A percentile compares a stretch with the other conserved stretches of the same genome.
phyloP scores from a whole-genome alignment of 1,140 invertebrate species.

The Drosophila parabipectinata region DNA sequence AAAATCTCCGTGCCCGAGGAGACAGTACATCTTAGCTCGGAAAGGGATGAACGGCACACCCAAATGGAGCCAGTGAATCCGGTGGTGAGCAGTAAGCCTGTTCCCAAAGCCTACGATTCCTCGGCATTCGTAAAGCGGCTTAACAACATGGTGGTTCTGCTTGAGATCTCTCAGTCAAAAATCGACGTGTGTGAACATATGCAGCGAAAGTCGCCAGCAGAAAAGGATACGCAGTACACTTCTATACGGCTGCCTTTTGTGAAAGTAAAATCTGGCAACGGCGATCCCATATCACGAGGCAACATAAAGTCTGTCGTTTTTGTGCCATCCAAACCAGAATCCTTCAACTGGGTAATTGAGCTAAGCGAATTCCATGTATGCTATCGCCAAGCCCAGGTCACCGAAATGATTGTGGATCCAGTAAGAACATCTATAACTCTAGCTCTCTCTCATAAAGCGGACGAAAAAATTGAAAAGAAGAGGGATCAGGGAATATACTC shows the following conservation, averaged over 20 bases:
- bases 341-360: constrained; percentile 64
- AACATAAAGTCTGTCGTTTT: constrained; percentile 51
- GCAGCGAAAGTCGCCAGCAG: constrained; percentile 17
- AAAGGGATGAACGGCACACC: constrained; percentile 68
- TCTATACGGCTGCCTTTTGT: constrained; percentile 45
- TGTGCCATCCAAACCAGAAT: constrained; percentile 16
- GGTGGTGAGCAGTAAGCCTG: neutral
- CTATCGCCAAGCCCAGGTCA: constrained; percentile 11
- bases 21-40: constrained; percentile 75
- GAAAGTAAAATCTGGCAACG: constrained; percentile 52
- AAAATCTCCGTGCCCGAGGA: constrained; percentile 71
- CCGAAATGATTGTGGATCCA: constrained; percentile 77
- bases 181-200: constrained; percentile 61
- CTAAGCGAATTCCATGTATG: constrained; percentile 54
- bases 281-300: constrained; percentile 56
- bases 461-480: constrained; percentile 3
- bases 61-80: constrained; percentile 33
- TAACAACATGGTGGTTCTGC: constrained; percentile 45
- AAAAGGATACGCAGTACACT: constrained; percentile 42
- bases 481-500: constrained; percentile 36
- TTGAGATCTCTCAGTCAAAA: constrained; percentile 55
- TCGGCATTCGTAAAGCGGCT: constrained; percentile 38
- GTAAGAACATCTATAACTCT: constrained; percentile 86
- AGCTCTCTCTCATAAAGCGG: constrained; percentile 53
- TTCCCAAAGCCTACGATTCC: constrained; percentile 8